Evolutionary conservation across 2,113 vertebrate species (phyloP).

Genomic region (Taurulus bubalis): DNA sequence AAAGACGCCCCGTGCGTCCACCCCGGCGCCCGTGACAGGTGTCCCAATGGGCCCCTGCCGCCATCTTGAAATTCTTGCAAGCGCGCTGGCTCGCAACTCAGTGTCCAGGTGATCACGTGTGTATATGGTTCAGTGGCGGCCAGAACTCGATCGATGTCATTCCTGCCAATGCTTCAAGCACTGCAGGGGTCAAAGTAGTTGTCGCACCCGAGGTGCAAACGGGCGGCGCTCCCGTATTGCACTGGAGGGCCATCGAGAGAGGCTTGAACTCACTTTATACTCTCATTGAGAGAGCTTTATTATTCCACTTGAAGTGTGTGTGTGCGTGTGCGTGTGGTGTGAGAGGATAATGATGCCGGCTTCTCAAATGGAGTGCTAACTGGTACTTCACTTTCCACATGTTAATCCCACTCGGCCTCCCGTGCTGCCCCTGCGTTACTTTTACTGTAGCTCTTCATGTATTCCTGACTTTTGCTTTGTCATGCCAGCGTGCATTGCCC

Average conservation of each 20-base stretch:
- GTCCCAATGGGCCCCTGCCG: neutral
- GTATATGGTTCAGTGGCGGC: neutral
- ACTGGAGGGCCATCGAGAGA: slow-evolving; percentile 76
- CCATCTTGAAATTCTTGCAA: neutral
- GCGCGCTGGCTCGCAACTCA: neutral
- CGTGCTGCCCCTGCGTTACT: slow-evolving; percentile 40
- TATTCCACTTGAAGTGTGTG: slow-evolving; percentile 79
- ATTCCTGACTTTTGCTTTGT: slow-evolving; percentile 31
- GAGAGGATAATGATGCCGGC: slow-evolving; percentile 78
- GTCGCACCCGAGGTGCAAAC: slow-evolving; percentile 58
- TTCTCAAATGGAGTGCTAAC: slow-evolving; percentile 78
- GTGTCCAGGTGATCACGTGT: neutral
- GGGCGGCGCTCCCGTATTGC: slow-evolving; percentile 58
- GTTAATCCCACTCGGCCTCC: slow-evolving; percentile 75
- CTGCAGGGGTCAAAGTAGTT: slow-evolving; percentile 57
- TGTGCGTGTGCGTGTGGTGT: slow-evolving; percentile 4
- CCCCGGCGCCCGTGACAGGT: neutral
- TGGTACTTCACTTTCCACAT: slow-evolving; percentile 77
- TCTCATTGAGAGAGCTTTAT: slow-evolving; percentile 77
- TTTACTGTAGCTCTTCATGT: slow-evolving; percentile 43
- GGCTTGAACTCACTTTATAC: slow-evolving; percentile 79
- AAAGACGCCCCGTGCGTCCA: neutral
- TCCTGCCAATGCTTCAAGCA: slow-evolving; percentile 47
- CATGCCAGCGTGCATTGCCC: neutral
- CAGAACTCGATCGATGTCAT: slow-evolving; percentile 25